phyloP scores from a whole-genome alignment of 2,797 vertebrate species.

The Cyclura pinguis region DNA sequence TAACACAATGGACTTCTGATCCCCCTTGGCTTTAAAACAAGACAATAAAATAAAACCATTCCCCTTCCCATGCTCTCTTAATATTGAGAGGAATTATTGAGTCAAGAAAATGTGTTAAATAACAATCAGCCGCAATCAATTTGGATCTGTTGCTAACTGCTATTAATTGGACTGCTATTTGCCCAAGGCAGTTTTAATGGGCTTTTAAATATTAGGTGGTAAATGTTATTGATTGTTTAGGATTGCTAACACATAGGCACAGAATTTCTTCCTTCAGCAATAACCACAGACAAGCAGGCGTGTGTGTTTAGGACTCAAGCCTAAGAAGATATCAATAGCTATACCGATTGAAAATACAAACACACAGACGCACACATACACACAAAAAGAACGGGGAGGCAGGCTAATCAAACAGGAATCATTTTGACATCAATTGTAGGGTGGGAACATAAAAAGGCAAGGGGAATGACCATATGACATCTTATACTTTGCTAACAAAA shows the following conservation, averaged over 20 bases:
- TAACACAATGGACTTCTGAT: not conserved
- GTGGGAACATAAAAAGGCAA: not conserved
- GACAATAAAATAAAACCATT: not conserved
- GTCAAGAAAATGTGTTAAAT: constrained; percentile 48
- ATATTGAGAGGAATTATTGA: constrained; percentile 25
- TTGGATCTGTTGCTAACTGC: constrained; percentile 58
- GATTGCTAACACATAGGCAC: constrained; percentile 51
- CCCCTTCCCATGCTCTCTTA: not conserved
- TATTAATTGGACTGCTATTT: constrained; percentile 60
- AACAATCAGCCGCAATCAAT: constrained; percentile 63
- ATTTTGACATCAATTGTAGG: constrained; percentile 3
- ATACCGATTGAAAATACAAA: not conserved
- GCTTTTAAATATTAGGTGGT: constrained; percentile 57
- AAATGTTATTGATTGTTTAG: constrained; percentile 61
- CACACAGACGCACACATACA: not conserved
- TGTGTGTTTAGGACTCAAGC: not conserved
- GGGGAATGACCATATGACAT: not conserved
- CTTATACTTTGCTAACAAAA: not conserved
- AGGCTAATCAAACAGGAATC: not conserved
- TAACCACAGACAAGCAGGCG: constrained; percentile 41
- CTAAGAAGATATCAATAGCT: not conserved
- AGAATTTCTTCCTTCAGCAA: constrained; percentile 48
- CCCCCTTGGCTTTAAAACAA: not conserved
- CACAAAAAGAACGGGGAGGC: constrained; percentile 16
- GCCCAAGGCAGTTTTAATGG: constrained; percentile 45